Evolutionary conservation across 2,888 invertebrate species (phyloP).

Genomic region (Acanthococcus lagerstroemiae): DNA sequence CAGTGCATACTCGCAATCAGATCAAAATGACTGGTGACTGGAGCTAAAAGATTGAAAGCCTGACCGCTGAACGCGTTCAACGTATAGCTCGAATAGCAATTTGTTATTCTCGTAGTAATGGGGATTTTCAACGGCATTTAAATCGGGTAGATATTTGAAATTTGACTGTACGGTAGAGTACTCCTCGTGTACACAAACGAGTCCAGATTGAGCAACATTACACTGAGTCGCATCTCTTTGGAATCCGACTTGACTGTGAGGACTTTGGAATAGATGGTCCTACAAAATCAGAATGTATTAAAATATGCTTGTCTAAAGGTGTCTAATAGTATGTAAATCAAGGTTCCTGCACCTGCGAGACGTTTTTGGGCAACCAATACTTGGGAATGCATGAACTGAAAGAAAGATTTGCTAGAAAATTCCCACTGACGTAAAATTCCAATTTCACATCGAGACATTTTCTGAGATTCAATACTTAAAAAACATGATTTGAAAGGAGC

Average conservation of each 20-base stretch:
- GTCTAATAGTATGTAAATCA: no score
- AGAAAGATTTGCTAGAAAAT: not conserved
- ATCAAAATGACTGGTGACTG: conserved; percentile 17
- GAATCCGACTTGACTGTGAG: no score
- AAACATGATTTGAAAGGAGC: no score
- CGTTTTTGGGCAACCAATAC: no score
- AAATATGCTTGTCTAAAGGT: no score
- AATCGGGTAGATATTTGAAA: conserved; percentile 59
- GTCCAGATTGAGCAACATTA: not conserved
- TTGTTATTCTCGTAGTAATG: conserved; percentile 79
- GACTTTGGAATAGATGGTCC: not conserved
- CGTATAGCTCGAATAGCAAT: conserved; percentile 71
- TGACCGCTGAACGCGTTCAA: conserved; percentile 62
- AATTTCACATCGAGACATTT: not conserved
- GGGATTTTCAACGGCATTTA: conserved; percentile 66
- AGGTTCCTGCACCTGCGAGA: no score
- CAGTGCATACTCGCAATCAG: not conserved
- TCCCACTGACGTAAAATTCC: not conserved
- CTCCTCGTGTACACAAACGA: not conserved
- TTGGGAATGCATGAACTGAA: no score
- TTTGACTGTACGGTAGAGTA: not conserved
- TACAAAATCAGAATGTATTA: not conserved
- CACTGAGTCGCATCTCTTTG: no score
- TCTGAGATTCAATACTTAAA: no score
- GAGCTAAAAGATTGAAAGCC: not conserved